Percentiles rank a stretch among this genome's conserved stretches.
Evolutionary conservation across 2,113 vertebrate genomes (phyloP).

Genomic region (Origma solitaria): DNA sequence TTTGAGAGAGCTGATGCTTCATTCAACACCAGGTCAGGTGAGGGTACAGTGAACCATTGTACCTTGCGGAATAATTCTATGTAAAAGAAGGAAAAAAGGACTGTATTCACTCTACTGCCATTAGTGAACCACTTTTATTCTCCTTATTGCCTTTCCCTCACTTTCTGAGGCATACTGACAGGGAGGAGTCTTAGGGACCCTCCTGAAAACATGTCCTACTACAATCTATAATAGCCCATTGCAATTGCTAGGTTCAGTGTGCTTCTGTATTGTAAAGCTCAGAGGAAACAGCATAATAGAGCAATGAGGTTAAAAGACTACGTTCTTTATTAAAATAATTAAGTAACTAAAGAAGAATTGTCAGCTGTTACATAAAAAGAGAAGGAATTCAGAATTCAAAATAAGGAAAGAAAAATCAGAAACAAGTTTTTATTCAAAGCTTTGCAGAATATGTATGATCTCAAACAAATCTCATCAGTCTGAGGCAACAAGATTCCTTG

Average conservation of each 20-base stretch:
- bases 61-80: background rate
- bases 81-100: background rate
- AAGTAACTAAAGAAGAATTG: background rate
- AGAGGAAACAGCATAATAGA: background rate
- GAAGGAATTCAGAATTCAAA: background rate
- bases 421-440: background rate
- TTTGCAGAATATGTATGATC: background rate
- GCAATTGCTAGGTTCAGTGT: background rate
- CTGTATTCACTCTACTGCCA: background rate
- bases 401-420: background rate
- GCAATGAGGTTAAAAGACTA: background rate
- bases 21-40: accelerated
- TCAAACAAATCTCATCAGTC: background rate
- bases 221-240: background rate
- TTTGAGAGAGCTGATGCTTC: background rate
- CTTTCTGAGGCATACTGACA: background rate
- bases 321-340: background rate
- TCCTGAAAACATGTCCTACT: background rate
- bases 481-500: background rate
- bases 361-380: background rate
- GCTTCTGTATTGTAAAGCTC: background rate
- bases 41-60: background rate
- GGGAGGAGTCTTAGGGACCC: background rate
- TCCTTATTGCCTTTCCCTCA: background rate
- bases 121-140: background rate